phyloP scores from a whole-genome alignment of 2,888 invertebrate species.

The Dendrolimus houi region DNA sequence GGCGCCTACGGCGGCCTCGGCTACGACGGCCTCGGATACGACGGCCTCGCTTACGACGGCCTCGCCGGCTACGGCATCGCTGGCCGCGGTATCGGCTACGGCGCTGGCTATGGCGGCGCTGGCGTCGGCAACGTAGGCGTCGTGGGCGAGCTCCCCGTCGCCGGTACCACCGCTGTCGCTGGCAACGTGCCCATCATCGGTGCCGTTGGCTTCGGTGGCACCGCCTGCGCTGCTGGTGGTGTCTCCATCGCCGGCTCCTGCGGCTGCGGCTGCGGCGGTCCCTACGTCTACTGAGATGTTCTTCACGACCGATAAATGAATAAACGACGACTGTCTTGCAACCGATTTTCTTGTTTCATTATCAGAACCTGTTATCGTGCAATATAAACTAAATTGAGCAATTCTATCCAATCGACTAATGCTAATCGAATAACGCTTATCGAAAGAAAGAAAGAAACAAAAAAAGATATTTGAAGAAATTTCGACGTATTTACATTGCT shows the following conservation, averaged over 20 bases:
- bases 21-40: neutral
- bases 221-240: constrained; percentile 20
- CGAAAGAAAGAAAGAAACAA: no score
- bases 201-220: constrained; percentile 24
- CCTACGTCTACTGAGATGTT: neutral
- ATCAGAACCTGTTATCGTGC: neutral
- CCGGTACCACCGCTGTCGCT: constrained; percentile 21
- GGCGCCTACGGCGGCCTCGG: neutral
- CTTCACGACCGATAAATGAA: neutral
- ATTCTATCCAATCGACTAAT: no score
- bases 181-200: constrained; percentile 31
- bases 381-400: no score
- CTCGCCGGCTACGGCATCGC: constrained; percentile 4
- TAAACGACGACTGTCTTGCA: neutral
- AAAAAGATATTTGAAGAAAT: no score
- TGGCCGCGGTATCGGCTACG: constrained; percentile 1
- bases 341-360: neutral
- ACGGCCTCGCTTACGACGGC: constrained; percentile 1
- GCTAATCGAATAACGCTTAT: no score
- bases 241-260: constrained; percentile 9
- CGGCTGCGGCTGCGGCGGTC: constrained; percentile 8
- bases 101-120: constrained; percentile 17
- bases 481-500: no score
- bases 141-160: constrained; percentile 23
- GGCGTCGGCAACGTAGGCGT: constrained; percentile 26